A percentile compares a stretch with the other conserved stretches of the same genome.
These are phyloP conservation scores for Neria commutata DNA, from an alignment of 2,888 invertebrate species.

Conservation along the genomic window DNA sequence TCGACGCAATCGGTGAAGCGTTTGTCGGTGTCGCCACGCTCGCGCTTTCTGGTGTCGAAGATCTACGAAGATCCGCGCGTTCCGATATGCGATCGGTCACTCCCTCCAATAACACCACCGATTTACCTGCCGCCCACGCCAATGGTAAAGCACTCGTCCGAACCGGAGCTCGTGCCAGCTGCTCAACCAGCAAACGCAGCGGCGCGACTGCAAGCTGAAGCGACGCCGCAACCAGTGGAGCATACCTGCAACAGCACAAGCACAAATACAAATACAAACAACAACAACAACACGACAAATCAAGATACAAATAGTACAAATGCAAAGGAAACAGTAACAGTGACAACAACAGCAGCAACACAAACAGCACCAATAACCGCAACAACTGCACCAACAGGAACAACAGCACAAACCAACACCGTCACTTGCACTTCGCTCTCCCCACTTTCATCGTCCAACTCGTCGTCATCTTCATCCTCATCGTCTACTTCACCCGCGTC, in stretches of 20 bases:
- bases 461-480: constrained; percentile 34
- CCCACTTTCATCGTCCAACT: constrained; percentile 3
- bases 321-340: too few relatives aligned
- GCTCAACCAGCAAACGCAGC: constrained; percentile 36
- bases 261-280: constrained; percentile 8
- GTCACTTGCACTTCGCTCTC: background rate
- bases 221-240: background rate
- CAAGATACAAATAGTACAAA: constrained; percentile 21
- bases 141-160: constrained; percentile 35
- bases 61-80: constrained; percentile 58
- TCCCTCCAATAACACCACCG: constrained; percentile 54
- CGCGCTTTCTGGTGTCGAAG: constrained; percentile 56
- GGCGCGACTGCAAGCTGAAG: constrained; percentile 21
- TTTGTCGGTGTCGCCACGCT: constrained; percentile 56
- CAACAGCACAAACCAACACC: constrained; percentile 25
- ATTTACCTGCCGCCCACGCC: constrained; percentile 54
- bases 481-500: constrained; percentile 31
- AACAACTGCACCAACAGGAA: constrained; percentile 24
- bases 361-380: constrained; percentile 13
- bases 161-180: constrained; percentile 12
- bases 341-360: too few relatives aligned
- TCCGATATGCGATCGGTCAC: constrained; percentile 41
- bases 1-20: constrained; percentile 58
- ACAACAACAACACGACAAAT: constrained; percentile 11
- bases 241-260: constrained; percentile 5